phyloP scores from a whole-genome alignment of 1,140 invertebrate species.

The Drosophila sp. region DNA sequence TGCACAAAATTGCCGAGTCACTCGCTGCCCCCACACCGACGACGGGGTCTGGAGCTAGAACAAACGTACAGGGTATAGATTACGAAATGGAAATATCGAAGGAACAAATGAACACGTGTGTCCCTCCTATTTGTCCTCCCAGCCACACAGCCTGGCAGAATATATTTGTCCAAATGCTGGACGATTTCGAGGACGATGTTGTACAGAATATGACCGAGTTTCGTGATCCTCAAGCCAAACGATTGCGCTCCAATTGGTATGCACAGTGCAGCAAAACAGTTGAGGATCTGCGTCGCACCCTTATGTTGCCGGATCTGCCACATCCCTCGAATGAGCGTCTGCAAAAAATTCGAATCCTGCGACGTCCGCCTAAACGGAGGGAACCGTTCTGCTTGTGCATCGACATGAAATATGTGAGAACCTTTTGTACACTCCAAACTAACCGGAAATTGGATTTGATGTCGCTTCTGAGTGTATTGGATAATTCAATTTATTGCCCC shows the following conservation, averaged over 20 bases:
- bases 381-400: constrained; percentile 23
- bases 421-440: constrained; percentile 25
- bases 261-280: not conserved
- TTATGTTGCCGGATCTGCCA: constrained; percentile 27
- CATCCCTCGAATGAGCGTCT: constrained; percentile 24
- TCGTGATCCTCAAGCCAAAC: constrained; percentile 41
- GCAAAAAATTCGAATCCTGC: constrained; percentile 41
- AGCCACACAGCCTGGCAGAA: constrained; percentile 25
- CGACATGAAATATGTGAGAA: constrained; percentile 25
- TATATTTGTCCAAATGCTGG: constrained; percentile 22
- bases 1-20: constrained; percentile 2
- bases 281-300: constrained; percentile 13
- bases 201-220: constrained; percentile 34
- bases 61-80: constrained; percentile 9
- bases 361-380: constrained; percentile 22
- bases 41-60: not conserved
- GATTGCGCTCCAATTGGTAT: constrained; percentile 8
- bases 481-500: constrained; percentile 22
- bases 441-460: constrained; percentile 20
- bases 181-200: constrained; percentile 29
- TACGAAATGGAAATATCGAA: constrained; percentile 34
- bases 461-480: not conserved
- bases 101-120: not conserved
- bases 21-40: not conserved
- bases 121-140: no score